Percentiles rank a stretch among this genome's conserved stretches.
Conservation (phyloP, 2,113 vertebrate species). For the Catharus bicknelli region DNA sequence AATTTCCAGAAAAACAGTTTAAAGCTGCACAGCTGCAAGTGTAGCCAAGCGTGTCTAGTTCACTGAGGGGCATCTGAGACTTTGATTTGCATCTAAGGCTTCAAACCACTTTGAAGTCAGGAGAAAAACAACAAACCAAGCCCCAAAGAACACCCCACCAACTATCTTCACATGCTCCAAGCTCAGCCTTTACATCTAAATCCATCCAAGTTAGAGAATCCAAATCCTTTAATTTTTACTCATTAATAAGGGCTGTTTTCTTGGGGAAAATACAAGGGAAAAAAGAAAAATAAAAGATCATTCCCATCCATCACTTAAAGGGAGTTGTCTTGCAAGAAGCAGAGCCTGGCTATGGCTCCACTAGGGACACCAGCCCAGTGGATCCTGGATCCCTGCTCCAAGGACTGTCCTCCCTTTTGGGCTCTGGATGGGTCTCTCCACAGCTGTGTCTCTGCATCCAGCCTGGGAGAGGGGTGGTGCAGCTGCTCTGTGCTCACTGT, state of each 20-base stretch:
- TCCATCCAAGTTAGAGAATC: neutral
- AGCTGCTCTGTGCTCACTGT: neutral
- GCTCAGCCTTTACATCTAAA: neutral
- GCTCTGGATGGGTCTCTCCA: neutral
- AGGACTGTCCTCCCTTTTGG: neutral
- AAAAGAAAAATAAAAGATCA: neutral
- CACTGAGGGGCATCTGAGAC: neutral
- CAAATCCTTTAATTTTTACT: neutral
- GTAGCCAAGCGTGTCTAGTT: neutral
- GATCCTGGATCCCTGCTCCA: neutral
- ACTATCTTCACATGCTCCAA: neutral
- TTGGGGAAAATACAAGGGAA: neutral
- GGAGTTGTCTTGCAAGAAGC: neutral
- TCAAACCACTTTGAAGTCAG: constrained; percentile 13
- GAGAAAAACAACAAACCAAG: neutral
- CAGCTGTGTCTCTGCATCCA: neutral
- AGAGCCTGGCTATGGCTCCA: neutral
- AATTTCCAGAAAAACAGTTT: neutral
- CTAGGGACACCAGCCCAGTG: rapidly evolving
- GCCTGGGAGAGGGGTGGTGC: neutral
- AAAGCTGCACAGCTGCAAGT: neutral
- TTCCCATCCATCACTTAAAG: neutral
- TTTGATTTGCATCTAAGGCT: constrained; percentile 6
- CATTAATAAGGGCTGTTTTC: neutral
- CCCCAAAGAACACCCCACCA: too few relatives aligned